Evolutionary conservation across 2,888 invertebrate genomes (phyloP), one percentile per base, ranked within the genome.

Genomic region (Romanomermis culicivorax): DNA sequence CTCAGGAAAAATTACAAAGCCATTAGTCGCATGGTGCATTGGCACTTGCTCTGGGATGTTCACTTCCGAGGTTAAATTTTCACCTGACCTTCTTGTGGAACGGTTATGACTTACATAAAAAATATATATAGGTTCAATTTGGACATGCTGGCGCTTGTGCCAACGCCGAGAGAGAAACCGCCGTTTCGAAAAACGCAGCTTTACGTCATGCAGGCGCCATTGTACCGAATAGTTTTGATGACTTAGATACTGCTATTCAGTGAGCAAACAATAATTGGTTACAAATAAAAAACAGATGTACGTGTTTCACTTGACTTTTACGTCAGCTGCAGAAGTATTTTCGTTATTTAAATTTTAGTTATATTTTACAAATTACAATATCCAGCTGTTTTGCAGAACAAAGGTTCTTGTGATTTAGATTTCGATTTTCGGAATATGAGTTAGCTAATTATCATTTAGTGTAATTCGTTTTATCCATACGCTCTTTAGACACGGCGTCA

Each of bases 141-240:
- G 97, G 97, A 0, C 97, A 97, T 75, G 97, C 97, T 60, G 97
- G 97, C 3, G 89, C 95, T 1, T 89, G 91, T 65, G 97, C 95
- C 26, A 87, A 95, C 67, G 86, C 85, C 1, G 82, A 83, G 51
- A 70, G 80, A 14, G 97, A 97, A 74, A 95, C 95, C 48, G 95
- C 97, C 0, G 78, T 79, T 0, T 79, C 85, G 0, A 97, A 97
- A 75, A 97, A 97, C 71, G 77, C 78, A 1, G 83, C 85, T 0
- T 74, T 97, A 7, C 75, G 76, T 55, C 77, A 77, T 0, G 82
- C 81, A 55, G 95, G 95, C 0, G 93, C 86, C 0, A 76, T 79
- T 58, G 95, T 97, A 1, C 97, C 97, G 0, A 77, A 79, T 1
- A 86, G 85, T 1, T 97, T 97, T 69, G 95, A 97, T 72, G 81